Conservation (phyloP, 2,113 vertebrate species). For the Trichomycterus rosablanca region DNA sequence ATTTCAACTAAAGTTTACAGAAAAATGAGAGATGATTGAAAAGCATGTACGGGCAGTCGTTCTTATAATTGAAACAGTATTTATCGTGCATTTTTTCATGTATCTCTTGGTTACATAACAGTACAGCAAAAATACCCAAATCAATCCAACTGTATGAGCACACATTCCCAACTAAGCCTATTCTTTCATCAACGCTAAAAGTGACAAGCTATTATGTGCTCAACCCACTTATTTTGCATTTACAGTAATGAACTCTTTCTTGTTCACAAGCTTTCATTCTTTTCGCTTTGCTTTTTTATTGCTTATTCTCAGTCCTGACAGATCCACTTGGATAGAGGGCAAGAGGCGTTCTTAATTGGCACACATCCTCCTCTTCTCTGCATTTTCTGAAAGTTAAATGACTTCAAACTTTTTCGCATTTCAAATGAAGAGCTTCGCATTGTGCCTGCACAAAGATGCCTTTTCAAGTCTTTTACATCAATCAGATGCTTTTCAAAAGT, state of each 20-base stretch:
- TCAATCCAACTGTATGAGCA: constrained; percentile 11
- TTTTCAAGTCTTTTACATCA: constrained; percentile 44
- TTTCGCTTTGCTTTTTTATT: constrained; percentile 17
- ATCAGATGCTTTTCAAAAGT: constrained; percentile 51
- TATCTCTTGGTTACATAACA: constrained; percentile 1
- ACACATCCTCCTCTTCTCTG: constrained; percentile 54
- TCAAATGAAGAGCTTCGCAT: constrained; percentile 54
- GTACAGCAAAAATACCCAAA: constrained; percentile 23
- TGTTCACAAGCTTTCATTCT: constrained; percentile 22
- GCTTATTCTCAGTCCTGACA: constrained; percentile 47
- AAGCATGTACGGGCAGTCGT: too few relatives aligned
- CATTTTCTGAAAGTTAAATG: constrained; percentile 52
- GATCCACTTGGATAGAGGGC: constrained; percentile 57
- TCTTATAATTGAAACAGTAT: too few relatives aligned
- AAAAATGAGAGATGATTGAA: constrained; percentile 13
- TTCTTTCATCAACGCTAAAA: constrained; percentile 52
- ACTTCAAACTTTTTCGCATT: constrained; percentile 64
- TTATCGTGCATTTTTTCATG: constrained; percentile 17
- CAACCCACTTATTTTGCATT: constrained; percentile 57
- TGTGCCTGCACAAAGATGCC: constrained; percentile 54
- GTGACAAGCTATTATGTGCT: constrained; percentile 53
- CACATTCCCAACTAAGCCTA: constrained; percentile 43
- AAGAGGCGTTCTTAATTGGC: constrained; percentile 68
- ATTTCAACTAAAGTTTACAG: constrained; percentile 15
- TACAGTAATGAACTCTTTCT: constrained; percentile 61